Evolutionary conservation across 2,797 vertebrate species (phyloP).

Genomic region (Dallia pectoralis): DNA sequence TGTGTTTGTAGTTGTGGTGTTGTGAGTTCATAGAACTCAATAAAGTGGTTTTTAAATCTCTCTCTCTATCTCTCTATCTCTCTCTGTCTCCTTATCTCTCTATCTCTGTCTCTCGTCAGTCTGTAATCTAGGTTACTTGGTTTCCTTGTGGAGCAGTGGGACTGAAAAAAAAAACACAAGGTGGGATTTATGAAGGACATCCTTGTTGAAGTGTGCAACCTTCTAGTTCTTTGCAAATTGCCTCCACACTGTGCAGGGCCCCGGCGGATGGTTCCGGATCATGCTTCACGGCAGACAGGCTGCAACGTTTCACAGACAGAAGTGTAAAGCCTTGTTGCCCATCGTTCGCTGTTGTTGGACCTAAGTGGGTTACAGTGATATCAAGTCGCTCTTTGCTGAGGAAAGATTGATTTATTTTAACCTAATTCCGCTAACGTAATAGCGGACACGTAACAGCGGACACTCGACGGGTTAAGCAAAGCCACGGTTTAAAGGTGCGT

Average conservation of each 20-base stretch:
- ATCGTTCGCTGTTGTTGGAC: neutral
- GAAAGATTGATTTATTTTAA: neutral
- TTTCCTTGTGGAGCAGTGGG: constrained; percentile 76
- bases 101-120: too few species aligned
- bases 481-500: neutral
- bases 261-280: constrained; percentile 42
- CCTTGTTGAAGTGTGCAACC: constrained; percentile 72
- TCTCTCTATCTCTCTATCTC: constrained; percentile 23
- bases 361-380: neutral
- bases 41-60: too few species aligned
- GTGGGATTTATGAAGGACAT: constrained; percentile 80
- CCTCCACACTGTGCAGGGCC: constrained; percentile 51
- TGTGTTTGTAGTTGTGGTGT: too few species aligned
- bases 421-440: neutral
- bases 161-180: constrained; percentile 68
- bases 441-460: neutral
- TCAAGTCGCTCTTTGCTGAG: neutral
- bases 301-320: constrained; percentile 36
- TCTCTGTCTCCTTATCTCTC: constrained; percentile 1
- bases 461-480: neutral
- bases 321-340: constrained; percentile 14
- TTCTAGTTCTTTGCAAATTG: constrained; percentile 65
- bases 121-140: constrained; percentile 79
- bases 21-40: too few species aligned
- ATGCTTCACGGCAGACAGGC: constrained; percentile 46